Evolutionary conservation across 2,888 invertebrate species (phyloP).

Genomic region (Ctena decussata): DNA sequence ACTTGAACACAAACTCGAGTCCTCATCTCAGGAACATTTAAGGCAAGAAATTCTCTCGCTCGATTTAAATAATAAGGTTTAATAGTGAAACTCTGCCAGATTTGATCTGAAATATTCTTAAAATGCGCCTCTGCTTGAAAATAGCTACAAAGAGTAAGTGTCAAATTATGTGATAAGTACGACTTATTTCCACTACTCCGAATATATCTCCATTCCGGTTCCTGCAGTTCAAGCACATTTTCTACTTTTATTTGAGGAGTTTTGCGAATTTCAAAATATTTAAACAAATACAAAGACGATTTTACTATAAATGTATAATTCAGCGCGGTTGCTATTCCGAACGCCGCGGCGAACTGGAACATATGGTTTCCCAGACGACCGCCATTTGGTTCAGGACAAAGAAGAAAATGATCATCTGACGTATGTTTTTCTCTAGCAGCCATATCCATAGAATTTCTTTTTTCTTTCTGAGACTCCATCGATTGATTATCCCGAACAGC

Average conservation of each 20-base stretch:
- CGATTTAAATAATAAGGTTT: not conserved
- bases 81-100: not conserved
- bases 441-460: no score
- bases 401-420: not conserved
- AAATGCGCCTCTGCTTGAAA: not conserved
- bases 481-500: no score
- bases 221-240: not conserved
- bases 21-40: not conserved
- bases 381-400: not conserved
- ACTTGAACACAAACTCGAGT: not conserved
- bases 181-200: not conserved
- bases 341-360: not conserved
- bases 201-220: not conserved
- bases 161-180: not conserved
- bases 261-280: not conserved
- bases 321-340: not conserved
- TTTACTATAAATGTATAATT: not conserved
- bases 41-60: not conserved
- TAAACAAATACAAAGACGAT: not conserved
- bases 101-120: not conserved
- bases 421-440: no score
- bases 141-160: not conserved
- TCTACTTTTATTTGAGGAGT: not conserved
- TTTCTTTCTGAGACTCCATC: no score
- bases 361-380: not conserved